Percentiles rank a stretch among this genome's conserved stretches.
Conservation (phyloP, 2,888 invertebrate species). For the Masnerella sp. region DNA sequence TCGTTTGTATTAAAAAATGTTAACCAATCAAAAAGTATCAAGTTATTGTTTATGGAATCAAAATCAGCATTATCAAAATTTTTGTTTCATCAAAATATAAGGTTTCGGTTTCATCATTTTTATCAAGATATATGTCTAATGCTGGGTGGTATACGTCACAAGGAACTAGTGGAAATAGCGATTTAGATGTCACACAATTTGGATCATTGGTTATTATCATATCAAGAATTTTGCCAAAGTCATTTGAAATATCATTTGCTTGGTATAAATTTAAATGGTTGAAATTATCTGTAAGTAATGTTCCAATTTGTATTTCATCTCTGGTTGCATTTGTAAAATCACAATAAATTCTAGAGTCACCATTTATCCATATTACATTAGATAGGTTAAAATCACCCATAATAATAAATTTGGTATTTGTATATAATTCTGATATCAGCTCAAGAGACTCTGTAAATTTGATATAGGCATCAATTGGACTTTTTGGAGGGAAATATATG, state of each 20-base stretch:
- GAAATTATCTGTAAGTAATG: not conserved
- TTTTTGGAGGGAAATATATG: not conserved
- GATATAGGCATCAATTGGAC: not conserved
- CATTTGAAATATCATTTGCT: not conserved
- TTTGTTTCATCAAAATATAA: no score
- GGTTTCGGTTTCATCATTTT: no score
- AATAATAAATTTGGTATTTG: not conserved
- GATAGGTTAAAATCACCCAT: not conserved
- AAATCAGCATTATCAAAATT: no score
- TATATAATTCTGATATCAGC: not conserved
- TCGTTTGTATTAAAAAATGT: no score
- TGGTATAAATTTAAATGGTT: not conserved
- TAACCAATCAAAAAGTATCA: no score
- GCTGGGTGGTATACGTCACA: no score
- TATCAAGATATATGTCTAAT: no score
- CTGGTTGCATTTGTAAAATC: no score
- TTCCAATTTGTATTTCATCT: no score
- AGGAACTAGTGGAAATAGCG: no score
- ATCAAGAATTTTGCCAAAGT: not conserved
- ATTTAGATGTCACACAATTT: no score
- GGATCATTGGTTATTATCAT: not conserved
- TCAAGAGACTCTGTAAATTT: not conserved
- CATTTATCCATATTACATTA: not conserved
- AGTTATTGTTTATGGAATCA: no score
- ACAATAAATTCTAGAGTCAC: not conserved